phyloP scores from a whole-genome alignment of 2,113 vertebrate genomes.

The Bubalus kerabau region DNA sequence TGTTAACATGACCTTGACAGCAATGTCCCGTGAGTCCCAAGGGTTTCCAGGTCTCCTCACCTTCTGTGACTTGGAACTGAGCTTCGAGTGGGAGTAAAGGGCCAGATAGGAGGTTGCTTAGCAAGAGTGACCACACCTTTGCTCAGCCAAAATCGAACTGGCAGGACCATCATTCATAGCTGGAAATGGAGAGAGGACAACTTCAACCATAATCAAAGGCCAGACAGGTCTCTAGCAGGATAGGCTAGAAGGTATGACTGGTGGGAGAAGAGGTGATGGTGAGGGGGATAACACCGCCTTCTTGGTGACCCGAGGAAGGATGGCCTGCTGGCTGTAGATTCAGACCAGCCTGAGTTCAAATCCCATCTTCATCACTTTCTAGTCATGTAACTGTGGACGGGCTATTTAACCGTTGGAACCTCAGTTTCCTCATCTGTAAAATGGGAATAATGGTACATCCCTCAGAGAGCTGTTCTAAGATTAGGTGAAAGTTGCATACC shows the following conservation, averaged over 20 bases:
- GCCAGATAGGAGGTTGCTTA: not conserved
- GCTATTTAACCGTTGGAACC: not conserved
- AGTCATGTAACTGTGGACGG: not conserved
- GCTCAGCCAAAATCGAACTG: not conserved
- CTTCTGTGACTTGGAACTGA: not conserved
- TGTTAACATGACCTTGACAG: not conserved
- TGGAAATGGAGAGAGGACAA: not conserved
- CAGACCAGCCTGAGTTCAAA: not conserved
- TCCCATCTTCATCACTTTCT: not conserved
- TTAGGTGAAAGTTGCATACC: not conserved
- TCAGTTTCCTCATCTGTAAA: not conserved
- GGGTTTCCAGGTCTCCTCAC: not conserved
- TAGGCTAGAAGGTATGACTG: not conserved
- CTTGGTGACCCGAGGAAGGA: not conserved
- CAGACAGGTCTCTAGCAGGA: not conserved
- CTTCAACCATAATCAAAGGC: not conserved
- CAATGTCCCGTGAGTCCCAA: not conserved
- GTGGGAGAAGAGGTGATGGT: not conserved
- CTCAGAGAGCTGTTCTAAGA: not conserved
- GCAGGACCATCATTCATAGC: not conserved
- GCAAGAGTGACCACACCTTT: not conserved
- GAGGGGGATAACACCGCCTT: not conserved
- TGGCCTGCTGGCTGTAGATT: not conserved
- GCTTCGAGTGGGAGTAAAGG: not conserved
- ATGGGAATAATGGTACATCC: not conserved